Conservation (phyloP, 2,888 invertebrate species). For the Hirudinaria manillensis region DNA sequence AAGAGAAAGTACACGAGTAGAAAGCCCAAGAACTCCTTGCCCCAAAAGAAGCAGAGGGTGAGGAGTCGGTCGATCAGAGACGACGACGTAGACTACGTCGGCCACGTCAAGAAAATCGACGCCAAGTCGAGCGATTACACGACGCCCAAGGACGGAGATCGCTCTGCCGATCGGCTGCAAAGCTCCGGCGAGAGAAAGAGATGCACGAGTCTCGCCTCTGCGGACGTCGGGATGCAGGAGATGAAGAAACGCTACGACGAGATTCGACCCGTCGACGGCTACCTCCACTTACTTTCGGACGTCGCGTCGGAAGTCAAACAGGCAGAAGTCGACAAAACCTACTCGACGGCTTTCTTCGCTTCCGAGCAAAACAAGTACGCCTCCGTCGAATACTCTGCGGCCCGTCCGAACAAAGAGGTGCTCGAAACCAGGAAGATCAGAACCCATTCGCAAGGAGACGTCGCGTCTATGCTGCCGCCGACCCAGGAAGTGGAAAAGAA, state of each 20-base stretch:
- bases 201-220: no score
- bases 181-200: no score
- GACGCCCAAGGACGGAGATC: no score
- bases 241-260: neutral
- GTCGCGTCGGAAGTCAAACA: slow-evolving; percentile 8
- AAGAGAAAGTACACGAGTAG: no score
- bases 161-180: no score
- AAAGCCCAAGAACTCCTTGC: no score
- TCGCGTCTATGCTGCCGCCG: neutral
- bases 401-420: neutral
- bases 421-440: neutral
- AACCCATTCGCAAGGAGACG: neutral
- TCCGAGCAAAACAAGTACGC: neutral
- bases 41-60: no score
- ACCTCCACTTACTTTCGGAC: slow-evolving; percentile 12
- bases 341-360: neutral
- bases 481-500: neutral
- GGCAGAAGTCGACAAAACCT: neutral
- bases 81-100: no score
- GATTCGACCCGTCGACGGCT: neutral
- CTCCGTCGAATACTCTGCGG: neutral
- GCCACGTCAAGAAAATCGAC: no score
- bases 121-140: no score
- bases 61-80: no score
- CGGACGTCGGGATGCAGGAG: no score